Conservation (phyloP, 2,888 invertebrate genomes). For the Proisotoma minuta region DNA sequence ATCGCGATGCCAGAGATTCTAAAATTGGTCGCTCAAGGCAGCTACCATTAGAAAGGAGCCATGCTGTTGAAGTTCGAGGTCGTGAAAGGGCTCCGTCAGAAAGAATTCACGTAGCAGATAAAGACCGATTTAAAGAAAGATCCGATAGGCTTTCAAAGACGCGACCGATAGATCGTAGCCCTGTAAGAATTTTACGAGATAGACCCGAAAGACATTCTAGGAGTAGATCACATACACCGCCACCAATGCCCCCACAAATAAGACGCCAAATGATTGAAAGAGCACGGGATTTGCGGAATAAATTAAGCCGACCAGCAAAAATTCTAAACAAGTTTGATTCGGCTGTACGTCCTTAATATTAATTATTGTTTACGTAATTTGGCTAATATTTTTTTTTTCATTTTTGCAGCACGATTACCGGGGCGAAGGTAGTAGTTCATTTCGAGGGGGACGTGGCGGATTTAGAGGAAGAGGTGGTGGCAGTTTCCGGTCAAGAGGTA, state of each 20-base stretch:
- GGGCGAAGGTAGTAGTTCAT: conserved; percentile 7
- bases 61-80: not conserved
- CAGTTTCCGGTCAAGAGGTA: conserved; percentile 31
- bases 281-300: conserved; percentile 32
- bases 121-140: conserved; percentile 7
- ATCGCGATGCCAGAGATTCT: conserved; percentile 8
- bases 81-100: not conserved
- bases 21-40: conserved; percentile 10
- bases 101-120: conserved; percentile 1
- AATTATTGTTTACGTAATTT: not conserved
- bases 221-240: conserved; percentile 34
- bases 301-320: conserved; percentile 32
- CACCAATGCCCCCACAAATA: conserved; percentile 38
- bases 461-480: conserved; percentile 27
- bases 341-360: conserved; percentile 9
- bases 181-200: conserved; percentile 25
- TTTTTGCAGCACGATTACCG: conserved; percentile 22
- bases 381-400: not conserved
- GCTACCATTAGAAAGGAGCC: conserved; percentile 6
- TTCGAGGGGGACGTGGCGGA: conserved; percentile 15
- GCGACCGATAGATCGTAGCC: conserved; percentile 19
- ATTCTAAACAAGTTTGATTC: conserved; percentile 15
- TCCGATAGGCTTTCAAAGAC: not conserved
- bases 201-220: conserved; percentile 24
- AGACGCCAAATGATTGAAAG: conserved; percentile 30